phyloP scores from a whole-genome alignment of 2,888 invertebrate genomes.

The Cantharis rustica region DNA sequence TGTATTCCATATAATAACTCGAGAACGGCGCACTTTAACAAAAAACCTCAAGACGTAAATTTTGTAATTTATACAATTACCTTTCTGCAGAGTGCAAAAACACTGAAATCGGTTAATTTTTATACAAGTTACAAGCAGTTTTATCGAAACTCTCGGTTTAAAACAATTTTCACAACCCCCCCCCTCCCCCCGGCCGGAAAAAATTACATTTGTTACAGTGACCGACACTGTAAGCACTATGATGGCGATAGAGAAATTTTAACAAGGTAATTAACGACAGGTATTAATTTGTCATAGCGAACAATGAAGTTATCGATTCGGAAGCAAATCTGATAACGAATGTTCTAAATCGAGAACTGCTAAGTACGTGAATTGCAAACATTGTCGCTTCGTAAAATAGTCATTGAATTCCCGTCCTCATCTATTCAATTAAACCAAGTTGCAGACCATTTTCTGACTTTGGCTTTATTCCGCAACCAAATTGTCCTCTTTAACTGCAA shows the following conservation, averaged over 20 bases:
- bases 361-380: constrained; percentile 18
- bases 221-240: too few species aligned
- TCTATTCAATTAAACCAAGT: constrained; percentile 15
- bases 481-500: background rate
- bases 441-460: background rate
- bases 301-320: constrained; percentile 1
- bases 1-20: too few species aligned
- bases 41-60: too few species aligned
- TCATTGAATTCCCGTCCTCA: constrained; percentile 17
- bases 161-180: too few species aligned
- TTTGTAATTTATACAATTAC: background rate
- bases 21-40: too few species aligned
- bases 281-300: background rate
- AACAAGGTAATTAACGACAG: background rate
- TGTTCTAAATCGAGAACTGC: background rate
- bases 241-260: background rate
- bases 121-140: background rate
- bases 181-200: background rate
- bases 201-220: too few species aligned
- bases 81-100: background rate
- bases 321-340: background rate
- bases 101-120: background rate
- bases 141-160: too few species aligned
- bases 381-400: constrained; percentile 21
- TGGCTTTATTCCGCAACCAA: background rate